A percentile compares a stretch with the other conserved stretches of the same genome.
phyloP scores from a whole-genome alignment of 1,140 invertebrate species.

The Caenorhabditis inopinata region DNA sequence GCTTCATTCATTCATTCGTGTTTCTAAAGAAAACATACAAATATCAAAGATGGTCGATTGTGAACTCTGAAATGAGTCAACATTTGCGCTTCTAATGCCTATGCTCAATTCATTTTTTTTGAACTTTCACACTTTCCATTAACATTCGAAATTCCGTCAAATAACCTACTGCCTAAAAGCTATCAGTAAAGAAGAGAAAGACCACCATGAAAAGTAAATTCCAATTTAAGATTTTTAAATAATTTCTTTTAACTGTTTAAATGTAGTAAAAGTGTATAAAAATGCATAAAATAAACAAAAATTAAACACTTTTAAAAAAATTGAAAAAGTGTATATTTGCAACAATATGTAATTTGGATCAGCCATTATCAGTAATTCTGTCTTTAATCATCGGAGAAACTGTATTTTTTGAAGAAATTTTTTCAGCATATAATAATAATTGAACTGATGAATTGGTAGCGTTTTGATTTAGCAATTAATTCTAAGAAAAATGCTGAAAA shows the following conservation, averaged over 20 bases:
- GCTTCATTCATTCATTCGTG: constrained; percentile 8
- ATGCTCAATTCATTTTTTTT: constrained; percentile 1
- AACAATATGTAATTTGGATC: too few relatives aligned
- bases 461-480: too few relatives aligned
- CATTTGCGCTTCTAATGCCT: constrained; percentile 23
- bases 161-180: too few relatives aligned
- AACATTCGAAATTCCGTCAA: too few relatives aligned
- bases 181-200: neutral
- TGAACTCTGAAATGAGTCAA: constrained; percentile 5
- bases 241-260: neutral
- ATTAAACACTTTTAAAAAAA: neutral
- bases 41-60: neutral
- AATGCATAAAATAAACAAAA: neutral
- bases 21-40: constrained; percentile 10
- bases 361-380: too few relatives aligned
- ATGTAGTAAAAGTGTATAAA: neutral
- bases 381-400: too few relatives aligned
- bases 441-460: too few relatives aligned
- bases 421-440: too few relatives aligned
- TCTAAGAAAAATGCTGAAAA: too few relatives aligned
- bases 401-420: too few relatives aligned
- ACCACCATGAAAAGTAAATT: too few relatives aligned
- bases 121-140: neutral
- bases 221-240: too few relatives aligned
- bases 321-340: neutral